phyloP scores from a whole-genome alignment of 2,797 vertebrate genomes.

The Octomys mimax region DNA sequence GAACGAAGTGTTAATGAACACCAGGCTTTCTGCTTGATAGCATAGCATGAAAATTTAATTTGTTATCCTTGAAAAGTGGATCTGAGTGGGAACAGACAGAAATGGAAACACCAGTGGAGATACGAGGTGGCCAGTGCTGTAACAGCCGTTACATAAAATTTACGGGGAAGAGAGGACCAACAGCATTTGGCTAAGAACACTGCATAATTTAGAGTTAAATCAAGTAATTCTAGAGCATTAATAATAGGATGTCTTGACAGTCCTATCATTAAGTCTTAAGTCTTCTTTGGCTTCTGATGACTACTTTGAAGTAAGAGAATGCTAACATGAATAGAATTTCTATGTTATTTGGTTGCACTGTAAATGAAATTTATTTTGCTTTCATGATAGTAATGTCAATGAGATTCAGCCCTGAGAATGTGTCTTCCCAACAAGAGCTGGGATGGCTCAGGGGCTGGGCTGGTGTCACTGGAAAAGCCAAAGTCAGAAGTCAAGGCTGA shows the following conservation, averaged over 20 bases:
- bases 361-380: neutral
- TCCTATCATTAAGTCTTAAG: neutral
- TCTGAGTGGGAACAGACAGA: neutral
- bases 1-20: neutral
- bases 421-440: neutral
- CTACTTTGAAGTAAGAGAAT: neutral
- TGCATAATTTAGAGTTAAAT: neutral
- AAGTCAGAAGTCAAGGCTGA: neutral
- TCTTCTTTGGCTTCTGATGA: neutral
- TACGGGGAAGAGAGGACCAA: neutral
- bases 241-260: neutral
- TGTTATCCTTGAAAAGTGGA: neutral
- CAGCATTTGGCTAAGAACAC: neutral
- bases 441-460: neutral
- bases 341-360: neutral
- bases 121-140: fast-evolving
- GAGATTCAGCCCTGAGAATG: neutral
- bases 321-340: neutral
- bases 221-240: neutral
- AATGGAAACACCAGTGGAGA: neutral
- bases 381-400: neutral
- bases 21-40: neutral
- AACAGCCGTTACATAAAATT: neutral
- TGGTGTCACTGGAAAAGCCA: neutral
- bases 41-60: neutral